phyloP scores from a whole-genome alignment of 2,888 invertebrate genomes.

The Leptogaster cylindrica region DNA sequence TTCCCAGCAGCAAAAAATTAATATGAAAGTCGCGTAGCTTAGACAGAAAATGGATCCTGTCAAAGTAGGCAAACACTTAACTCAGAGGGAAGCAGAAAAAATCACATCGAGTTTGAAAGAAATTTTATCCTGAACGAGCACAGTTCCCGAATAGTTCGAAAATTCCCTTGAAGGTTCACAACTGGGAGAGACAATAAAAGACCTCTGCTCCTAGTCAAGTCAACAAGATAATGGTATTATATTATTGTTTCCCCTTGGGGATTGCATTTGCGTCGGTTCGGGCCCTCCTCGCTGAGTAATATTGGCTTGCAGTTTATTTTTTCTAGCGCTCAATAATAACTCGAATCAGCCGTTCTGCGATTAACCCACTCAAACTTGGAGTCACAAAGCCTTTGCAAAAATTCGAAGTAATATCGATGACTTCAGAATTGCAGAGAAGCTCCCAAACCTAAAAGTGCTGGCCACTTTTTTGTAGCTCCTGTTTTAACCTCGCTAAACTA shows the following conservation, averaged over 20 bases:
- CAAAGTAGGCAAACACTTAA: constrained; percentile 23
- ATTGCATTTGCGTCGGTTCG: too few relatives aligned
- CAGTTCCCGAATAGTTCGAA: constrained; percentile 1
- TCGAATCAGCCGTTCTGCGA: too few relatives aligned
- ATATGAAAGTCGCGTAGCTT: constrained; percentile 1
- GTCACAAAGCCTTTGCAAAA: too few relatives aligned
- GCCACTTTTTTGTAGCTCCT: too few relatives aligned
- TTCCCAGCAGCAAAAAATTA: constrained; percentile 18
- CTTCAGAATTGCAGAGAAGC: too few relatives aligned
- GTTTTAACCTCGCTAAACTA: too few relatives aligned
- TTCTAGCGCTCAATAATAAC: too few relatives aligned
- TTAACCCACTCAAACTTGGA: too few relatives aligned
- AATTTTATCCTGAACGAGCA: background rate
- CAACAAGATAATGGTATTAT: constrained; percentile 7
- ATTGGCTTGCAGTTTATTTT: too few relatives aligned
- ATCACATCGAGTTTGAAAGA: constrained; percentile 10
- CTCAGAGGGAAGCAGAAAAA: constrained; percentile 9
- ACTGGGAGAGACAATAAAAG: background rate
- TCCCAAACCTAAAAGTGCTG: too few relatives aligned
- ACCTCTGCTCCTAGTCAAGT: constrained; percentile 19
- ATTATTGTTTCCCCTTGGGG: constrained; percentile 23
- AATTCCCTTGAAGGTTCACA: constrained; percentile 13
- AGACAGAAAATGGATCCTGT: background rate
- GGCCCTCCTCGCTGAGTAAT: too few relatives aligned
- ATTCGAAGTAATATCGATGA: too few relatives aligned